Base-by-base conservation (phyloP, 2,888 invertebrate species). In the Thera britannica region DNA sequence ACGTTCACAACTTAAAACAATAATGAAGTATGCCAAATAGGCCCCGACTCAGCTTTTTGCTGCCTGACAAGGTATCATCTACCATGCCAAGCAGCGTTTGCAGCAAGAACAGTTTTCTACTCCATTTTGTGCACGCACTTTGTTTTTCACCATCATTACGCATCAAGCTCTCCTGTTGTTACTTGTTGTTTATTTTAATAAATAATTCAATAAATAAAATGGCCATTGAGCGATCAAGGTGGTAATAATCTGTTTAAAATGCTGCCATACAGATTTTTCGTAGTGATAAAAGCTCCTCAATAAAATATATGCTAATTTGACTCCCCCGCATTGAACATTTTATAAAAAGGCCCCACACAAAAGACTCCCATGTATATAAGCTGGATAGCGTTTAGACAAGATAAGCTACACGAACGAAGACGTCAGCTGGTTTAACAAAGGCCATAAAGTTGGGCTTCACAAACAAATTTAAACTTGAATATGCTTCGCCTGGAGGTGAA, bases 381-480 rank as follows among this genome's bases (percentile, higher is more conserved):
- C 76, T 65, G 44, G 48, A 60, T 48, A 60, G 58, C 63, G 52
- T 62, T 65, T 55, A 55, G 55, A 41, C 60, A 41, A 64, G 65
- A 65, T 68, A 65, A 81, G 79, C 82, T 78, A 85, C 82, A 75
- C 80, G 75, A 84, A 85, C 82, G 44, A 46, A 79, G 79, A 68
- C 78, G 79, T 67, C 77, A 79, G 82, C 83, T 85, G 84, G 81
- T 75, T 79, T 80, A 80, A 82, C 83, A 80, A 81, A 82, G 79
- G 48, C 65, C 41, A 55, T 73, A 71, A 82, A 81, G 76, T 79
- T 75, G 68, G 68, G 57, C 72, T 66, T 72, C 73, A n/a, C 76
- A 79, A 80, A 80, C 83, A 78, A 83, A 41, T 46, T 46, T 46
- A 46, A 61, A 79, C 77, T 79, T 78, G 48, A 46, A 35, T 65